These are phyloP conservation scores for Gracilinanus agilis DNA, from an alignment of 2,113 vertebrate genomes.

Conservation along the genomic window DNA sequence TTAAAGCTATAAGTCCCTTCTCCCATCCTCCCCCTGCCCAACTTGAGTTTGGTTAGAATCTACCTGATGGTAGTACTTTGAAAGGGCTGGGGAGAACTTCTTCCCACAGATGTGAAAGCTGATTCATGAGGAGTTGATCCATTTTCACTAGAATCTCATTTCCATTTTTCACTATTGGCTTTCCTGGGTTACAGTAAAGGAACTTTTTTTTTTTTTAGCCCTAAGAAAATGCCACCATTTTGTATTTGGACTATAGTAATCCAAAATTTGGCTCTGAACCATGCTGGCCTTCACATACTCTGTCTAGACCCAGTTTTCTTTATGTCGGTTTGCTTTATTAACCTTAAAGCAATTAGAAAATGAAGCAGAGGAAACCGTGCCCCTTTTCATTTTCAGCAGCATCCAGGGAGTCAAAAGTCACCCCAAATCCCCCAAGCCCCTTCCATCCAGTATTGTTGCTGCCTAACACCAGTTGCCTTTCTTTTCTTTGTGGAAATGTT, in stretches of 20 bases:
- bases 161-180: background rate
- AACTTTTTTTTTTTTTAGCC: background rate
- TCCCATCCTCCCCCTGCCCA: background rate
- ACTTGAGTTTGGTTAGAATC: background rate
- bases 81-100: background rate
- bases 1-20: background rate
- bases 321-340: background rate
- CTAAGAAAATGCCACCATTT: background rate
- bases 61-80: accelerated
- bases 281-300: background rate
- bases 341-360: background rate
- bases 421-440: background rate
- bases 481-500: background rate
- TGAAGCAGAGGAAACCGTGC: background rate
- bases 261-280: background rate
- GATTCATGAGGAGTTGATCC: background rate
- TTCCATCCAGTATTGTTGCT: background rate
- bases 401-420: background rate
- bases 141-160: background rate
- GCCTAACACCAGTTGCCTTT: background rate
- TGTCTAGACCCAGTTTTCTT: background rate
- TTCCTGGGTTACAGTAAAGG: background rate
- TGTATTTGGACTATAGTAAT: background rate
- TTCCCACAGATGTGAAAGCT: background rate
- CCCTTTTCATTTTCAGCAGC: background rate